Conservation (phyloP, 2,113 vertebrate genomes). For the Mus musculus region DNA sequence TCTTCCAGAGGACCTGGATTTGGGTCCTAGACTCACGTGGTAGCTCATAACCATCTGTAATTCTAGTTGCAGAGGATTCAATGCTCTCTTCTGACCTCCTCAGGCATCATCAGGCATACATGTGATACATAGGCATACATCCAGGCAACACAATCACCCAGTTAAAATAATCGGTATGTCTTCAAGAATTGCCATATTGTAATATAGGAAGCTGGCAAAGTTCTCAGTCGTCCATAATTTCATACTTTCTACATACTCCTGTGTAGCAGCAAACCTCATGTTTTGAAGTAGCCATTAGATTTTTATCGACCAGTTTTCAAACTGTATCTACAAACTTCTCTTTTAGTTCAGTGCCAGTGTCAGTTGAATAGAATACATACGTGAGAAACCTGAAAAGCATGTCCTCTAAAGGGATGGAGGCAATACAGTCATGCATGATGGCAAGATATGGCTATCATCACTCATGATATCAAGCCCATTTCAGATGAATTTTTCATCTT, state of each 20-base stretch:
- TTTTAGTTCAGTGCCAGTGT: not conserved
- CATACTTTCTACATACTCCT: not conserved
- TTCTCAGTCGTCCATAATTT: not conserved
- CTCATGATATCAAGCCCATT: not conserved
- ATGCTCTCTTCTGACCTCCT: not conserved
- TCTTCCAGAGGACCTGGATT: not conserved
- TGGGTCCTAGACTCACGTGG: not conserved
- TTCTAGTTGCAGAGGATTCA: not conserved
- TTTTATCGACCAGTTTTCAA: not conserved
- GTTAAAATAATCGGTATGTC: not conserved
- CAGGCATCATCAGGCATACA: not conserved
- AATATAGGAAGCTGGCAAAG: not conserved
- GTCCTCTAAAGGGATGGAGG: conserved; percentile 36
- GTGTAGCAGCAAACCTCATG: not conserved
- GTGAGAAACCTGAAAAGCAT: conserved; percentile 5
- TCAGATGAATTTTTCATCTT: conserved; percentile 58
- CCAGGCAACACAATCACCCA: not conserved
- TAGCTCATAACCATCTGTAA: not conserved
- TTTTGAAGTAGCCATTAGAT: not conserved
- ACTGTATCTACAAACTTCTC: not conserved
- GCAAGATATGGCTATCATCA: not conserved
- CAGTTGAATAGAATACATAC: not conserved
- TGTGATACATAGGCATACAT: not conserved
- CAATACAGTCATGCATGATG: conserved; percentile 46
- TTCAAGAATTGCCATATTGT: not conserved